Evolutionary conservation across 2,797 vertebrate genomes (phyloP), one percentile per base, ranked within the genome.

Genomic region (Enteromius radiatus): DNA sequence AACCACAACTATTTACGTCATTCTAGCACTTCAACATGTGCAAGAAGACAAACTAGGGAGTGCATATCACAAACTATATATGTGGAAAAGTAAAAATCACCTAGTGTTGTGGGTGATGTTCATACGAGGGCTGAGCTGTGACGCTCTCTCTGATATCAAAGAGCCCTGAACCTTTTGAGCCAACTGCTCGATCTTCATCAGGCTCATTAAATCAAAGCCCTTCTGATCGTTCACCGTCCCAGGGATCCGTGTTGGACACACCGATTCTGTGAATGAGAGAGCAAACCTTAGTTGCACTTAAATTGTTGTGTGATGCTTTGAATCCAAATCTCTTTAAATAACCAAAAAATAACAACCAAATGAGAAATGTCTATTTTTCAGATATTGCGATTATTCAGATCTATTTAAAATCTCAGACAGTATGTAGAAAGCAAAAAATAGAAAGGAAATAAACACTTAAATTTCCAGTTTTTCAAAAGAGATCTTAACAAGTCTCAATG

Each of bases 191-290:
- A 97, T 92, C 87, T 92, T 92, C 90, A 96, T 92, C 68, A 94
- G 94, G 84, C 93, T 82, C 85, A 97, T 95, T 86, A 97, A 94
- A 88, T 97, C 96, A 92, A 97, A 97, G 49, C 96, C 96, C 84
- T 96, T 96, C 89, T 95, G 95, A 87, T 95, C 94, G 23, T 94
- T 93, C 84, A 94, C 91, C 83, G 94, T 93, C 68, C 95, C 94
- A 74, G 95, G 93, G 90, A 96, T 97, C 92, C 94, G 92, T 80
- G 92, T 92, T 0, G 95, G 95, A 91, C 96, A 97, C 84, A 97
- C 95, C 59, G 95, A 96, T 90, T 97, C 96, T 97, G 89, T 36
- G 59, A 15, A 77, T n/a, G 19, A 81, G 5, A 79, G 64, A 21
- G 19, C 23, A 59, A 43, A 54, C 6, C 36, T n/a, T 7, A 14